Percentiles rank a stretch among this genome's conserved stretches.
Evolutionary conservation across 2,797 vertebrate species (phyloP).

Genomic region (Pangasius larnaudii): DNA sequence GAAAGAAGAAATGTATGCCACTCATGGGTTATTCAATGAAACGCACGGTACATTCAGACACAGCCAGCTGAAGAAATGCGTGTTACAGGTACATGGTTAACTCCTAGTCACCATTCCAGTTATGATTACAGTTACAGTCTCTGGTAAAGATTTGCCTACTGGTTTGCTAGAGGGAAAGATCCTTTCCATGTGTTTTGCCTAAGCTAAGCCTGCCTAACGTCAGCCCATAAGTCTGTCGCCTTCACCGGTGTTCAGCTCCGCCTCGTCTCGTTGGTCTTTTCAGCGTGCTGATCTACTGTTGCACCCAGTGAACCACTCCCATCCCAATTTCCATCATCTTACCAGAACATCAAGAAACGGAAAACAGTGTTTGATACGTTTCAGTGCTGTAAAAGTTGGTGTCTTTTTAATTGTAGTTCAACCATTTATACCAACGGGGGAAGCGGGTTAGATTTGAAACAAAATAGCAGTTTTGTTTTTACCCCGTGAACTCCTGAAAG

Average conservation of each 20-base stretch:
- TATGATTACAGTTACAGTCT: neutral
- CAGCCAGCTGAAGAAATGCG: neutral
- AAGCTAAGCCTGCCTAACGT: slow-evolving; percentile 24
- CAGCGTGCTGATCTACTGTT: slow-evolving; percentile 20
- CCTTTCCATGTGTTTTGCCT: neutral
- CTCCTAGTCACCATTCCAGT: neutral
- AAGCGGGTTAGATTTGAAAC: slow-evolving; percentile 57
- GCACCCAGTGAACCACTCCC: slow-evolving; percentile 38
- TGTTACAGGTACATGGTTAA: slow-evolving; percentile 12
- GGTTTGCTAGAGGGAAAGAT: neutral
- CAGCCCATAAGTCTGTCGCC: neutral
- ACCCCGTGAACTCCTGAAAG: slow-evolving; percentile 62
- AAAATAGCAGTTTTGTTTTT: slow-evolving; percentile 61
- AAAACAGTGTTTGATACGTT: slow-evolving; percentile 44
- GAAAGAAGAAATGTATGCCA: slow-evolving; percentile 5
- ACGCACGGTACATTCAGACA: neutral
- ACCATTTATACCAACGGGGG: slow-evolving; percentile 58
- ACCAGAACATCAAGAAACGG: slow-evolving; percentile 23
- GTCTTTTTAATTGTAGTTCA: slow-evolving; percentile 64
- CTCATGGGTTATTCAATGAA: slow-evolving; percentile 14
- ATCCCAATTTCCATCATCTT: slow-evolving; percentile 42
- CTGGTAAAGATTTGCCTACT: neutral
- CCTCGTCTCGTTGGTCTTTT: slow-evolving; percentile 26
- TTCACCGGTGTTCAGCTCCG: slow-evolving; percentile 21
- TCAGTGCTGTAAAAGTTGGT: slow-evolving; percentile 65